Conservation (phyloP, 2,113 vertebrate species). For the Erythrocebus patas region DNA sequence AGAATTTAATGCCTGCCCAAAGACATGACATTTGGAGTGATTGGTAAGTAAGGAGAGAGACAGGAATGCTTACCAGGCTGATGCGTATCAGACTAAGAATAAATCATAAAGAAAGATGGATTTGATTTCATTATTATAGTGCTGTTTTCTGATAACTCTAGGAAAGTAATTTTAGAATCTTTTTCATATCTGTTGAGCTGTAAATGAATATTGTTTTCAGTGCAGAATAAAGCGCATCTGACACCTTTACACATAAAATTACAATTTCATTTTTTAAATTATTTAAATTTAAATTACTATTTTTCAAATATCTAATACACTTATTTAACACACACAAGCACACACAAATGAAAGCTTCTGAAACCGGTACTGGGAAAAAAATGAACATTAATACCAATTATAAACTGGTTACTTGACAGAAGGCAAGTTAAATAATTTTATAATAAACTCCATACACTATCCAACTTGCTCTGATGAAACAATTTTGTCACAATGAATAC, state of each 20-base stretch:
- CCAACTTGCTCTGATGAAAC: constrained; percentile 17
- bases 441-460: background rate
- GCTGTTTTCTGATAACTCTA: constrained; percentile 10
- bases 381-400: background rate
- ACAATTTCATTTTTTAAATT: background rate
- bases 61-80: background rate
- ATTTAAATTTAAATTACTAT: constrained; percentile 27
- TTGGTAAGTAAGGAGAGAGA: background rate
- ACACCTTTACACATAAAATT: constrained; percentile 26
- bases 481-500: background rate
- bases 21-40: background rate
- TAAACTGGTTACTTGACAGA: background rate
- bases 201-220: background rate
- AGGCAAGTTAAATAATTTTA: background rate
- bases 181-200: background rate
- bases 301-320: constrained; percentile 3
- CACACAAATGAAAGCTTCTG: background rate
- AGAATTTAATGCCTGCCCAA: background rate
- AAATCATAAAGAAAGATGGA: background rate
- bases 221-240: background rate
- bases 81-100: background rate
- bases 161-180: background rate
- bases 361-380: background rate
- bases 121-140: constrained; percentile 24
- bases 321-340: background rate